These are phyloP conservation scores for Ips typographus DNA, from an alignment of 1,140 invertebrate genomes.

Conservation along the genomic window DNA sequence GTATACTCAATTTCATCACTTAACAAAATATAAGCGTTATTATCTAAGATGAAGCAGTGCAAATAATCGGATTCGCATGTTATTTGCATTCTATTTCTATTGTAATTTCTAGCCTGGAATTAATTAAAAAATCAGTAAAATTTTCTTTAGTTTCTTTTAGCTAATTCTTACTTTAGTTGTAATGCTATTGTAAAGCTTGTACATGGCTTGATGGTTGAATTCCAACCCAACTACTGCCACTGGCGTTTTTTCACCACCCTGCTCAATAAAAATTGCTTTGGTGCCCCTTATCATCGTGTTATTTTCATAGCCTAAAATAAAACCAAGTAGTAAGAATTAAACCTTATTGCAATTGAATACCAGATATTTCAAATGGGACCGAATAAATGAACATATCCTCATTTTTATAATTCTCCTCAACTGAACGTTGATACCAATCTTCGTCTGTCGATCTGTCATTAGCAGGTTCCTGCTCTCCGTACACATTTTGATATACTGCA, in stretches of 20 bases:
- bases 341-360: constrained; percentile 8
- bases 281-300: constrained; percentile 80
- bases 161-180: constrained; percentile 54
- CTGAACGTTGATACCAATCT: constrained; percentile 88
- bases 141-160: too few species aligned
- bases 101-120: background rate
- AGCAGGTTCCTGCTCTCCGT: constrained; percentile 34
- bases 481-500: constrained; percentile 28
- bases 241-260: constrained; percentile 67
- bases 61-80: constrained; percentile 71
- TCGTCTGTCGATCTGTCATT: constrained; percentile 83
- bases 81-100: constrained; percentile 51
- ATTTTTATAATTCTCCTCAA: constrained; percentile 80
- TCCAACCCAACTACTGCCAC: constrained; percentile 90
- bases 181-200: constrained; percentile 74
- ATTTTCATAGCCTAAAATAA: constrained; percentile 57
- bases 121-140: too few species aligned
- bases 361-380: constrained; percentile 66
- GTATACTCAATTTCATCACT: constrained; percentile 70
- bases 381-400: constrained; percentile 84
- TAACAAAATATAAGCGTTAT: constrained; percentile 83
- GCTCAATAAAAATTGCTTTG: constrained; percentile 76
- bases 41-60: constrained; percentile 85
- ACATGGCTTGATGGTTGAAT: constrained; percentile 65
- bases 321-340: background rate